Conservation (phyloP, 2,797 vertebrate species). For the Sardinella longiceps region DNA sequence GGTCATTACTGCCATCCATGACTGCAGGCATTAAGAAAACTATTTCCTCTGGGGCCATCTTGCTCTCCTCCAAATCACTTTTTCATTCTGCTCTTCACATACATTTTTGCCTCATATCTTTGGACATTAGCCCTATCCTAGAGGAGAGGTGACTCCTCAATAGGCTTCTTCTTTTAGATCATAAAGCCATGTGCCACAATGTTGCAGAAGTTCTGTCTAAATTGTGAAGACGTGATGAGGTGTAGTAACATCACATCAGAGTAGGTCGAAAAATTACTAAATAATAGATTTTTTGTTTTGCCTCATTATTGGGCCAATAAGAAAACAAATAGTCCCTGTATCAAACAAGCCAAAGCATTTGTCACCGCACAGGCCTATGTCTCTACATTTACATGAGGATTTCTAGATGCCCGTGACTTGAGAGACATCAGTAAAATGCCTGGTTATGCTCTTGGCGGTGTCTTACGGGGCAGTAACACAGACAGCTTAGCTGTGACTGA, state of each 20-base stretch:
- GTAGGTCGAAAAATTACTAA: no score
- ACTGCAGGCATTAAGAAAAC: background rate
- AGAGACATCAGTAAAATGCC: background rate
- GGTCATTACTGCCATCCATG: background rate
- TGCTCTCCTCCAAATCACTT: background rate
- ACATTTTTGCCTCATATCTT: background rate
- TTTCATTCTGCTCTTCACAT: background rate
- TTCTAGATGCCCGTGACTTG: background rate
- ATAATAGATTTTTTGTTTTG: no score
- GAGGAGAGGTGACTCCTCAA: background rate
- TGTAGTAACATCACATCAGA: no score
- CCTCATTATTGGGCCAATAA: no score
- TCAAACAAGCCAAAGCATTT: background rate
- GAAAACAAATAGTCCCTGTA: no score
- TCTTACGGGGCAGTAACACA: background rate
- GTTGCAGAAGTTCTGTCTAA: no score
- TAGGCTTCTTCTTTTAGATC: background rate
- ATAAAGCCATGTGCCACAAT: no score
- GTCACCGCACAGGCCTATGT: background rate
- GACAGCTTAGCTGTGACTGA: background rate
- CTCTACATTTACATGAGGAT: background rate
- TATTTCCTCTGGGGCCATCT: background rate
- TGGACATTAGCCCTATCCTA: background rate
- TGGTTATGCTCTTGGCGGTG: constrained; percentile 3
- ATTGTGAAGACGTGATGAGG: no score